Evolutionary conservation across 2,797 vertebrate species (phyloP).

Genomic region (Melanotaenia pygmaea): DNA sequence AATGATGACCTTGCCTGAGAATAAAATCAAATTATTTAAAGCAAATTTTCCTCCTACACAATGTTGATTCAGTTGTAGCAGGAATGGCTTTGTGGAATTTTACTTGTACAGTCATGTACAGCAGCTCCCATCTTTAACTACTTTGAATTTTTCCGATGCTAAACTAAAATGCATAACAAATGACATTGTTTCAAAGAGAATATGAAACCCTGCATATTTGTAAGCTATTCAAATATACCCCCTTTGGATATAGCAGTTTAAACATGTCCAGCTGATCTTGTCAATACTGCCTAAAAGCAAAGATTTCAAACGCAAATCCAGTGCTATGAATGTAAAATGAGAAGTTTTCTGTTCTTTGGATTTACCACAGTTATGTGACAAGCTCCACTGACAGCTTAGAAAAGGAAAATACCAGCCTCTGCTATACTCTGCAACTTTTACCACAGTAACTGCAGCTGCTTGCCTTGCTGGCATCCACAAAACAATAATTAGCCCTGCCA

Average conservation of each 20-base stretch:
- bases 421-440: slow-evolving; percentile 13
- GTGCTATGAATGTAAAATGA: slow-evolving; percentile 9
- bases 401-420: slow-evolving; percentile 16
- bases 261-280: not conserved
- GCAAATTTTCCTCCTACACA: slow-evolving; percentile 10
- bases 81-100: slow-evolving; percentile 40
- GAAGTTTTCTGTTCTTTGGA: not conserved
- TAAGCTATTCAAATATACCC: not conserved
- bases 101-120: slow-evolving; percentile 49
- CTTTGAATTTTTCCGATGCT: slow-evolving; percentile 10
- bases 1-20: not conserved
- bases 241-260: not conserved
- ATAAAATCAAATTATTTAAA: slow-evolving; percentile 5
- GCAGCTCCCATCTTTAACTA: not conserved
- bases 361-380: slow-evolving; percentile 16
- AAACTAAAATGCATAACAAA: not conserved
- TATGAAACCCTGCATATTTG: not conserved
- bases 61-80: slow-evolving; percentile 37
- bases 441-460: slow-evolving; percentile 2
- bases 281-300: not conserved
- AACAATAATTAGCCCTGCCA: slow-evolving; percentile 8
- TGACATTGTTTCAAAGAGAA: not conserved
- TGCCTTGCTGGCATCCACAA: slow-evolving; percentile 14
- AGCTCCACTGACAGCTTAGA: not conserved
- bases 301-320: not conserved